Conservation (phyloP, 1,140 invertebrate genomes). For the Papilio xuthus region DNA sequence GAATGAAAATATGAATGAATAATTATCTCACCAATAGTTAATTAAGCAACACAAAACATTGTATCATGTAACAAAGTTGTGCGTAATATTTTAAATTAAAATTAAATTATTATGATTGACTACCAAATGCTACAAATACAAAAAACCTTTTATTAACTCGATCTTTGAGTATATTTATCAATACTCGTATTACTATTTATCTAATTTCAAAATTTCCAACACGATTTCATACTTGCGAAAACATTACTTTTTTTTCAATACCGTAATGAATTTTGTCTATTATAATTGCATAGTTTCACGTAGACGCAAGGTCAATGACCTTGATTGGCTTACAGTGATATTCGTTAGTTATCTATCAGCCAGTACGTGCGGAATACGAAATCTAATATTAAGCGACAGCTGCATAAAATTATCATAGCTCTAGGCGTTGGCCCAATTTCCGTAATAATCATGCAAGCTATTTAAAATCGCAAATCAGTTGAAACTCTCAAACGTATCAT, state of each 20-base stretch:
- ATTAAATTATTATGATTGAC: background rate
- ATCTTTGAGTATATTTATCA: background rate
- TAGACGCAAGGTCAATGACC: constrained; percentile 9
- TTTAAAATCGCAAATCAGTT: background rate
- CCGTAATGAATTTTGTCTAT: background rate
- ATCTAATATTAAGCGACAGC: constrained; percentile 12
- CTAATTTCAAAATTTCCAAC: too few relatives aligned
- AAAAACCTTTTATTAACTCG: background rate
- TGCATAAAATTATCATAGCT: constrained; percentile 9
- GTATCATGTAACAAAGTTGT: background rate
- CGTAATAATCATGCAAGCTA: background rate
- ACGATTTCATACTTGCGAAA: too few relatives aligned
- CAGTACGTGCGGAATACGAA: constrained; percentile 10
- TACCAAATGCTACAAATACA: background rate
- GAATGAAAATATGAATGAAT: constrained; percentile 15
- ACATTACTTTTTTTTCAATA: background rate
- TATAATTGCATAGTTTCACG: background rate
- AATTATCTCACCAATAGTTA: background rate
- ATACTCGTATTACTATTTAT: background rate
- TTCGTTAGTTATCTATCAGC: background rate
- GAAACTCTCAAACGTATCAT: background rate
- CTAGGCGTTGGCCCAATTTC: constrained; percentile 7
- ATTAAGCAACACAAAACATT: background rate
- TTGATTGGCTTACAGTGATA: background rate
- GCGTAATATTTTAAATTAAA: background rate